Evolutionary conservation across 2,113 vertebrate species (phyloP).

Genomic region (Ramphastos sulfuratus): DNA sequence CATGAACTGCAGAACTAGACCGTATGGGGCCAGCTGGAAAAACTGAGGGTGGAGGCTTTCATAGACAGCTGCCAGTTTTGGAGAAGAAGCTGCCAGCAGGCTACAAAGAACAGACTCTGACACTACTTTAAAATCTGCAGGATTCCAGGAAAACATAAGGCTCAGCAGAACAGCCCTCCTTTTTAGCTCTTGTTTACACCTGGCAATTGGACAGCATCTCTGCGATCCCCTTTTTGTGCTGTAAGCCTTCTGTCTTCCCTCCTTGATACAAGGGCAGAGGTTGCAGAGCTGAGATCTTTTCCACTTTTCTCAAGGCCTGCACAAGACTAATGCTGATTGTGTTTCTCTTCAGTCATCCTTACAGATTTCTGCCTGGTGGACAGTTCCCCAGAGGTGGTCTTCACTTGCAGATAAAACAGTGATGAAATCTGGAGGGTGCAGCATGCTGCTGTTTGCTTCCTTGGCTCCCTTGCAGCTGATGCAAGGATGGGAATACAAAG

Average conservation of each 20-base stretch:
- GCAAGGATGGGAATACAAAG: slow-evolving; percentile 14
- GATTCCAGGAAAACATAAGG: background rate
- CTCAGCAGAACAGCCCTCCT: background rate
- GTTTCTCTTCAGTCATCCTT: background rate
- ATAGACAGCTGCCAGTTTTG: background rate
- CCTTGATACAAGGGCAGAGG: background rate
- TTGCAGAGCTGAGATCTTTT: background rate
- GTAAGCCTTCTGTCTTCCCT: background rate
- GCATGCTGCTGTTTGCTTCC: background rate
- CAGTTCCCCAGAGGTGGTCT: background rate
- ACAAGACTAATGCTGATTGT: background rate
- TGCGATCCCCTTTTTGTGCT: background rate
- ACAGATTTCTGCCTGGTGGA: background rate
- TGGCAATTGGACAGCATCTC: background rate
- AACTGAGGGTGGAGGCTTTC: background rate
- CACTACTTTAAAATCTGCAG: background rate
- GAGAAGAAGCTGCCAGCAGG: background rate
- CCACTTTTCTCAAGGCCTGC: background rate
- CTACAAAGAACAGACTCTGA: background rate
- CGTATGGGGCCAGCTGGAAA: background rate
- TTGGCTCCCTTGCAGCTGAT: background rate
- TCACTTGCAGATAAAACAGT: background rate
- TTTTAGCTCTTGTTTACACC: background rate
- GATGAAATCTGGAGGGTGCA: background rate
- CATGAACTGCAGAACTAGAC: background rate